Evolutionary conservation across 2,797 vertebrate species (phyloP).

Genomic region (Ictinia mississippiensis): DNA sequence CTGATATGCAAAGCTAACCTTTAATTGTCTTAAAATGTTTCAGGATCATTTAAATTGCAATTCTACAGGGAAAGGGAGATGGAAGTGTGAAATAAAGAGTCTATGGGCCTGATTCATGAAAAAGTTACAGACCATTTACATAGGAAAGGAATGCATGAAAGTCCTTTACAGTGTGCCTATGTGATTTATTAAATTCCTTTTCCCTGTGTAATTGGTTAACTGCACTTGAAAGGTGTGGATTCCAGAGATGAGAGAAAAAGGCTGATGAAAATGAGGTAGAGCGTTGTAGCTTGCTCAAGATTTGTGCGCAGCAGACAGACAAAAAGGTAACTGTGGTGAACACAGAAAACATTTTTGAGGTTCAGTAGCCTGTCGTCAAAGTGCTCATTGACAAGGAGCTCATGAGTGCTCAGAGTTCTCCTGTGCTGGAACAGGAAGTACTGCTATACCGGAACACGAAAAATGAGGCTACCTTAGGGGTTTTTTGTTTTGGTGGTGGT

Average conservation of each 20-base stretch:
- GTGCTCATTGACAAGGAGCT: not conserved
- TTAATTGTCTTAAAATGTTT: constrained; percentile 59
- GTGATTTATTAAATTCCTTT: constrained; percentile 64
- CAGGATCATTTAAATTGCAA: constrained; percentile 62
- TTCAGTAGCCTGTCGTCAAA: not conserved
- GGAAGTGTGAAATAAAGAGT: constrained; percentile 27
- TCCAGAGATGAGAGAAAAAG: constrained; percentile 36
- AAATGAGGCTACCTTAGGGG: not conserved
- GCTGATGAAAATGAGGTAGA: constrained; percentile 14
- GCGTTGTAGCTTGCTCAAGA: constrained; percentile 6
- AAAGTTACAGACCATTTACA: constrained; percentile 62
- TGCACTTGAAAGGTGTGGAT: constrained; percentile 45
- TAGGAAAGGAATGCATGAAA: constrained; percentile 63
- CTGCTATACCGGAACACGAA: not conserved
- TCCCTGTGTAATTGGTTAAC: constrained; percentile 37
- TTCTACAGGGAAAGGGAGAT: constrained; percentile 14
- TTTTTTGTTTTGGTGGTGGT: not conserved
- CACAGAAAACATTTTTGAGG: not conserved
- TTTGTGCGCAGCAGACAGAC: not conserved
- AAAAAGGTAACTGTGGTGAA: not conserved
- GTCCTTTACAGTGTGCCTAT: constrained; percentile 48
- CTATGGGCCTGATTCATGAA: constrained; percentile 34
- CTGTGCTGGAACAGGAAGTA: not conserved
- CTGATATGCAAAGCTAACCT: constrained; percentile 60
- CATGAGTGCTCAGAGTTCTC: not conserved